These are phyloP conservation scores for Campoplex capitator DNA, from an alignment of 2,888 invertebrate species.

Conservation along the genomic window DNA sequence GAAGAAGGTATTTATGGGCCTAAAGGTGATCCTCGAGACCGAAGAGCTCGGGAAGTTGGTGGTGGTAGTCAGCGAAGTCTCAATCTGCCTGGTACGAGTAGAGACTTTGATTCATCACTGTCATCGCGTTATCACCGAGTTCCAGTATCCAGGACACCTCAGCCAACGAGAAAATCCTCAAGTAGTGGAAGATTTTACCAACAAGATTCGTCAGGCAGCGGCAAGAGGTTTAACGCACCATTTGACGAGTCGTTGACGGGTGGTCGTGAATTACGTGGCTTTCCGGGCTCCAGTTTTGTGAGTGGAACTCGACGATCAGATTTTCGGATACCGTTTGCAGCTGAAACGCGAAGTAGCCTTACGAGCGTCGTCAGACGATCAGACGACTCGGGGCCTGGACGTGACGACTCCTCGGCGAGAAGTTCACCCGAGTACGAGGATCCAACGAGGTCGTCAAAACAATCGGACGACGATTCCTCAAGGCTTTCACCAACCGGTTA, in stretches of 20 bases:
- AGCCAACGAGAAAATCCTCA: conserved; percentile 74
- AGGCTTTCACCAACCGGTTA: conserved; percentile 70
- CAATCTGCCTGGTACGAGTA: conserved; percentile 72
- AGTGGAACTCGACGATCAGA: conserved; percentile 48
- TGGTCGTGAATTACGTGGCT: conserved; percentile 48
- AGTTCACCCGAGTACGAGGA: conserved; percentile 69
- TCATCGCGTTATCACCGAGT: conserved; percentile 60
- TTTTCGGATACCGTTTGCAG: conserved; percentile 60
- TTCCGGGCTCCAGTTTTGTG: conserved; percentile 24
- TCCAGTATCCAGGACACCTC: conserved; percentile 76
- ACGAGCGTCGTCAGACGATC: conserved; percentile 51
- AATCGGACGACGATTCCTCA: conserved; percentile 71
- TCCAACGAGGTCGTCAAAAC: conserved; percentile 67
- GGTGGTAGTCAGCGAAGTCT: conserved; percentile 77
- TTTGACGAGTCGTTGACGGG: conserved; percentile 38
- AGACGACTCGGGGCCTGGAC: conserved; percentile 52
- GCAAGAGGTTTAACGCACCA: conserved; percentile 33
- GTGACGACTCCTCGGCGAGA: conserved; percentile 57
- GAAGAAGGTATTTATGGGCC: conserved; percentile 78
- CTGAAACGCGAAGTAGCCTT: conserved; percentile 46
- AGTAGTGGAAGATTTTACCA: conserved; percentile 54
- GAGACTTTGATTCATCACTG: conserved; percentile 59
- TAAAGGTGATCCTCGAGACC: conserved; percentile 73
- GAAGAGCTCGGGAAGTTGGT: conserved; percentile 61
- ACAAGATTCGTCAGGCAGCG: conserved; percentile 50